Base-by-base conservation (phyloP, 1,140 invertebrate genomes). In the Asbolus verrucosus region DNA sequence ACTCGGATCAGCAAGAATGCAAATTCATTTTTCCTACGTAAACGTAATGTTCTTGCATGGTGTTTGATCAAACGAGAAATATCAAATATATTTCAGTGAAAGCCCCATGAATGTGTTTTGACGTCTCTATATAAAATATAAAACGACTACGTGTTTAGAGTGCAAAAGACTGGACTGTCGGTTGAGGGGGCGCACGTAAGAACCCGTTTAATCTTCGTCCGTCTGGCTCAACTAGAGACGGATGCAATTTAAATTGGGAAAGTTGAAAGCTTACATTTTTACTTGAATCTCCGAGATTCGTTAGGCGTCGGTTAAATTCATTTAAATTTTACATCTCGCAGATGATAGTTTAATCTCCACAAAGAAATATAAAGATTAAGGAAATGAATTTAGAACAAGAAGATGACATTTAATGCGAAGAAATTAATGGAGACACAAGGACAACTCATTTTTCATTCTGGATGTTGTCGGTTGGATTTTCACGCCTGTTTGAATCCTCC, bases 281-380 rank as follows among this genome's bases (percentile, higher is more conserved):
- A 54, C 46, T 50, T 2, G 43, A 13, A 50, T 50, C 43, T 24
- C 46, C 19, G 21, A 54, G 46, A 54, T 54, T 54, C 46, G 46
- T 54, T 54, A 54, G 46, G 46, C 19, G 46, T 27, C 21, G 46
- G 19, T 54, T 54, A 54, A 54, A 54, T 54, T 54, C 46, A 54
- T 54, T 54, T 54, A 54, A 54, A 54, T 54, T 54, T 54, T 54
- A 54, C 46, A 54, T 54, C 46, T 54, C 46, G 46, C 46, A 54
- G 46, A 54, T 54, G 46, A 54, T 54, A 54, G 46, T 54, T 54
- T 54, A 54, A 54, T 54, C 46, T 54, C 46, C 27, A 54, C 46
- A 54, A 54, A 54, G 46, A 54, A 54, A 54, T 14, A 21, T 54
- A 54, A 54, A 54, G 46, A 54, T 54, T 54, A 54, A 27, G 46